These are phyloP conservation scores for Gallinago jamesoni DNA, from an alignment of 2,113 vertebrate genomes.

Conservation along the genomic window DNA sequence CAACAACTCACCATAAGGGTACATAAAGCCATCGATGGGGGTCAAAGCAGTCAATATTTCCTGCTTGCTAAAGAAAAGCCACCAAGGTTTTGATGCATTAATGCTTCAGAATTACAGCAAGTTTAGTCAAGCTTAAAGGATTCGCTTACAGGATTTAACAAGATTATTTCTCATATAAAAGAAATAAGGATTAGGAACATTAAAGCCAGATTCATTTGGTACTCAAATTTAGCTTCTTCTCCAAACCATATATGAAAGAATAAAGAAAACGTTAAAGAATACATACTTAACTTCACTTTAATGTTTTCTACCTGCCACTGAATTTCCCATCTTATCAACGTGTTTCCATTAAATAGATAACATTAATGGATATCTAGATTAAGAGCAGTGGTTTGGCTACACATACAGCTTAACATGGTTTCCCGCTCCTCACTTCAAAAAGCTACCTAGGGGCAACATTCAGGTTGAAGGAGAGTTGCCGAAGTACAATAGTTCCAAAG, in stretches of 20 bases:
- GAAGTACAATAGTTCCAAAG: not conserved
- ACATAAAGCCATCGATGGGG: not conserved
- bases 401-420: not conserved
- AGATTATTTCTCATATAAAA: constrained; percentile 24
- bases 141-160: constrained; percentile 23
- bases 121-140: constrained; percentile 23
- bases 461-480: not conserved
- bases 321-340: not conserved
- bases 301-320: not conserved
- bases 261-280: not conserved
- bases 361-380: not conserved
- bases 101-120: not conserved
- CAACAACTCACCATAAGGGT: not conserved
- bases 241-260: not conserved
- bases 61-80: not conserved
- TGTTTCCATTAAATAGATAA: not conserved
- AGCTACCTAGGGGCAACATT: not conserved
- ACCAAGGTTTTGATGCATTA: not conserved
- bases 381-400: not conserved
- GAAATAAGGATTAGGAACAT: not conserved
- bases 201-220: not conserved
- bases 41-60: not conserved
- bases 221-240: not conserved
- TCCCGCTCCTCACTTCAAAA: not conserved
- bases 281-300: not conserved